A percentile compares a stretch with the other conserved stretches of the same genome.
These are phyloP conservation scores for Uloborus diversus DNA, from an alignment of 1,140 invertebrate species.

Conservation along the genomic window DNA sequence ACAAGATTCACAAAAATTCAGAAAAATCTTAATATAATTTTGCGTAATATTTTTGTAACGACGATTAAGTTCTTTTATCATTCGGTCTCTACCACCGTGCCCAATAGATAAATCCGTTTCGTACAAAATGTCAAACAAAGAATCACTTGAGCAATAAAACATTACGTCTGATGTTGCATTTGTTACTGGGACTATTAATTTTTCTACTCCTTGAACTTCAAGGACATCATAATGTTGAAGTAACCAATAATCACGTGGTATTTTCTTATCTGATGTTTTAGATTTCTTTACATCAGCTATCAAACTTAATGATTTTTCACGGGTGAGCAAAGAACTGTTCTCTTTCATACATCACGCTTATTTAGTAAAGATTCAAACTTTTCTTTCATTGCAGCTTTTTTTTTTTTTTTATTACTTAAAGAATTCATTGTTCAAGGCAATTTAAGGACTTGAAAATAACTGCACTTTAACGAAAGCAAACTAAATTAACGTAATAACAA, in stretches of 20 bases:
- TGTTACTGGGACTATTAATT: conserved; percentile 16
- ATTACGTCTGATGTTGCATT: conserved; percentile 23
- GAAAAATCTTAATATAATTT: conserved; percentile 10
- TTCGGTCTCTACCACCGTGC: not conserved
- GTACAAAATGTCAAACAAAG: conserved; percentile 30
- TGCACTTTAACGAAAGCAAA: conserved; percentile 37
- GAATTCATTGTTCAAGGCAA: conserved; percentile 22
- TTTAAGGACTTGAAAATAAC: conserved; percentile 44
- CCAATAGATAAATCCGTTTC: conserved; percentile 19
- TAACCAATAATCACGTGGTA: conserved; percentile 28
- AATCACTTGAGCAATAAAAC: conserved; percentile 29
- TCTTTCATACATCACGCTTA: conserved; percentile 17
- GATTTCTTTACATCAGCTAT: not conserved
- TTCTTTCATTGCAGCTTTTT: not conserved
- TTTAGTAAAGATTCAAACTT: conserved; percentile 5
- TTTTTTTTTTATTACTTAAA: not conserved
- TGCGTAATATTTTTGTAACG: conserved; percentile 20
- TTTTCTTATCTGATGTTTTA: conserved; percentile 1
- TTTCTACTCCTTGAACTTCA: conserved; percentile 35
- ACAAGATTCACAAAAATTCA: conserved; percentile 8
- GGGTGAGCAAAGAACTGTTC: not conserved
- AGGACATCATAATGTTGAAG: conserved; percentile 27
- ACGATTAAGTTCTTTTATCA: conserved; percentile 30
- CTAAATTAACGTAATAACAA: conserved; percentile 41
- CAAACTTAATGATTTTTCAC: not conserved